phyloP scores from a whole-genome alignment of 2,113 vertebrate genomes.

The Pollachius pollachius region DNA sequence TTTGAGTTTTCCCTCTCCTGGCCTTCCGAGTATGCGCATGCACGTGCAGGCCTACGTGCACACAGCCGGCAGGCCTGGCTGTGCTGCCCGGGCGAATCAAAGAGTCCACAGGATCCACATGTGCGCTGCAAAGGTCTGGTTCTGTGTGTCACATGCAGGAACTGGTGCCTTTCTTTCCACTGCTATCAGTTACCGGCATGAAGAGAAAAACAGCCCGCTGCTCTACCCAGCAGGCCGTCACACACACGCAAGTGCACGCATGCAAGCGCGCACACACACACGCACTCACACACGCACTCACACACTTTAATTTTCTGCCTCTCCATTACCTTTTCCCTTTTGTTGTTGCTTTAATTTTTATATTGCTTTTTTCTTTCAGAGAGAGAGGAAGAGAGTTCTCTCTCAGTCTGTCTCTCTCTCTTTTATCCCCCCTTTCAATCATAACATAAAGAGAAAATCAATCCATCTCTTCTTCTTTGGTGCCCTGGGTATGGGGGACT shows the following conservation, averaged over 20 bases:
- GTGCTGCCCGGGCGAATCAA: constrained; percentile 54
- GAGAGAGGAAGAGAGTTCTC: too few species aligned
- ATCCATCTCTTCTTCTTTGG: constrained; percentile 23
- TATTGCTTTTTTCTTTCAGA: neutral
- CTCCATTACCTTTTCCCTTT: neutral
- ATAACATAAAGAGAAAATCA: constrained; percentile 18
- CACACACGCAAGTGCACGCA: neutral
- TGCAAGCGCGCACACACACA: too few species aligned
- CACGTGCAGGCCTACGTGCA: neutral
- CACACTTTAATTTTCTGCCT: neutral
- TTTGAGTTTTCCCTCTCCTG: too few species aligned
- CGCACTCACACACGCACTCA: too few species aligned
- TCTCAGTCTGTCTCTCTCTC: neutral
- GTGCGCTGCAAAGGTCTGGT: constrained; percentile 62
- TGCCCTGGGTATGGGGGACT: constrained; percentile 20
- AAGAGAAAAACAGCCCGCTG: constrained; percentile 1
- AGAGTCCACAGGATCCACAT: constrained; percentile 57
- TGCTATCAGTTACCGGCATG: constrained; percentile 45
- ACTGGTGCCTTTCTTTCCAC: constrained; percentile 49
- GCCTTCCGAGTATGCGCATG: too few species aligned
- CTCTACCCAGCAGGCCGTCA: too few species aligned
- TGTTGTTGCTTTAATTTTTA: constrained; percentile 6
- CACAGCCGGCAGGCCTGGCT: constrained; percentile 3
- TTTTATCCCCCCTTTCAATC: constrained; percentile 18
- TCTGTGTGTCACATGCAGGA: constrained; percentile 44